Evolutionary conservation across 2,113 vertebrate genomes (phyloP), one percentile per base, ranked within the genome.

Genomic region (Apus apus): DNA sequence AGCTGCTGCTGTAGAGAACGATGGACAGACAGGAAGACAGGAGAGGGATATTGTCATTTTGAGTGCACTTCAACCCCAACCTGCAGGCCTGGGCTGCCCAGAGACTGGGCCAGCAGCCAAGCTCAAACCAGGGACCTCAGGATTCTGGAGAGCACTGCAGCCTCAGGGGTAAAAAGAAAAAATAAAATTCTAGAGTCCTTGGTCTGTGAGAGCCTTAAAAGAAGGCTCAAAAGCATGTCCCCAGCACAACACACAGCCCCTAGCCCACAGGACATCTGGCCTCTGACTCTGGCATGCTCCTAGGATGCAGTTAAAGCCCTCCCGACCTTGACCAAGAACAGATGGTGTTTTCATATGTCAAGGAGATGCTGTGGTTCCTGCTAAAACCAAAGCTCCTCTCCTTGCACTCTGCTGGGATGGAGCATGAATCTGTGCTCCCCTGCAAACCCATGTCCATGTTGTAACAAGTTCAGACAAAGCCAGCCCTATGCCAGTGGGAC

Each of bases 1-100:
- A 99, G 99, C 98, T 99, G 99, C 99, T 99, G 99, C 99, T 99
- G 97, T 91, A 98, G 95, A 74, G 86, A 98, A 98, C 1, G 82
- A 96, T 21, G 86, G 82, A 56, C n/a, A 9, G 93, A 79, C 70
- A 70, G 72, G 74, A 4, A 71, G 25, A 90, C 29, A 75, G 38
- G 58, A 86, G 27, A 45, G n/a, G 54, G 79, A 26, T 0, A 83
- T 60, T 81, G 95, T 96, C 83, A 95, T 87, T 93, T 58, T 1
- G 32, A 72, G 81, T 1, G 93, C 11, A 4, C 50, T 64, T 0
- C 10, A 68, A 68, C 1, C 5, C 36, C 51, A 29, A n/a, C 3
- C 3, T 30, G 3, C 45, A 30, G 32, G 71, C 3, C 19, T 22
- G 71, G 25, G 30, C 21, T 51, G 64, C 40, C 14, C 48, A 43